Evolutionary conservation across 2,113 vertebrate species (phyloP).

Genomic region (Tauraco erythrolophus): DNA sequence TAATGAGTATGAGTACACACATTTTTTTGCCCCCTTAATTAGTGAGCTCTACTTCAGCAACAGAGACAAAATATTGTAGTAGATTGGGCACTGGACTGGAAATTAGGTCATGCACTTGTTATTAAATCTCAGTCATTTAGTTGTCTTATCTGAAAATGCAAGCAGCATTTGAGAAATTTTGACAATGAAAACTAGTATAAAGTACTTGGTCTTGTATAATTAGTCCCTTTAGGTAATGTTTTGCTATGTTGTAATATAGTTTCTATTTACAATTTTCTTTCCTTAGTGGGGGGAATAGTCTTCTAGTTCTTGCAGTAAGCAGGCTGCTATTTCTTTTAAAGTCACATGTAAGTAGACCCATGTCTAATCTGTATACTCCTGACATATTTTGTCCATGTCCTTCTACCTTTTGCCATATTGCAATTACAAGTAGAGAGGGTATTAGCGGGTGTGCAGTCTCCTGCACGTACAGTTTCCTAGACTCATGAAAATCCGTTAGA

Average conservation of each 20-base stretch:
- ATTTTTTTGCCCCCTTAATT: background rate
- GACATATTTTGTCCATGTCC: background rate
- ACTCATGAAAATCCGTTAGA: background rate
- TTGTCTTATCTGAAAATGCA: background rate
- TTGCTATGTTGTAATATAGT: background rate
- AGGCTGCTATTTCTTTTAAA: background rate
- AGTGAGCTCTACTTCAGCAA: constrained; percentile 22
- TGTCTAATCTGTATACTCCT: background rate
- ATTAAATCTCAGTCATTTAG: background rate
- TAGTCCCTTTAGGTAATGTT: background rate
- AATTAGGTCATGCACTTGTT: constrained; percentile 34
- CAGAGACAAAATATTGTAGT: background rate
- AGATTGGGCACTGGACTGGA: constrained; percentile 6
- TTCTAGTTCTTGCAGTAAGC: background rate
- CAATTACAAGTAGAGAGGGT: background rate
- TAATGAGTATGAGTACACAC: background rate
- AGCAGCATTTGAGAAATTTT: background rate
- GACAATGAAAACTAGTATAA: background rate
- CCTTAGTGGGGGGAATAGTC: fast-evolving
- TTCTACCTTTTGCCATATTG: background rate
- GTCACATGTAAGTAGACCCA: background rate
- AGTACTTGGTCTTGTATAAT: background rate
- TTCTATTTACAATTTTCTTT: background rate
- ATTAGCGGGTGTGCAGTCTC: background rate
- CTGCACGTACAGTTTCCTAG: background rate